Evolutionary conservation across 1,140 invertebrate species (phyloP), one percentile per base, ranked within the genome.

Genomic region (Caenorhabditis inopinata): DNA sequence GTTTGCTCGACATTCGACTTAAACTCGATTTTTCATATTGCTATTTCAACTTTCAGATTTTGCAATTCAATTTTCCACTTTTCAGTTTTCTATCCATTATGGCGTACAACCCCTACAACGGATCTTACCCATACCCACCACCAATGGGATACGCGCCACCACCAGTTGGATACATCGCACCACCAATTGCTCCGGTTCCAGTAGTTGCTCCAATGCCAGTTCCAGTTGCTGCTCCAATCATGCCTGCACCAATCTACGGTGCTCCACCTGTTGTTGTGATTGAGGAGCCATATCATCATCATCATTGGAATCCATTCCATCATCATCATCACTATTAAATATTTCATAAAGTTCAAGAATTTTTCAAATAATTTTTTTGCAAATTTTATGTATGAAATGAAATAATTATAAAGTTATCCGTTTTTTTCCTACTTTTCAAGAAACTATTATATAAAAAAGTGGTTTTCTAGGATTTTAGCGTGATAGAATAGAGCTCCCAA

Each of bases 61-160:
- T 16, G 12, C 29, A 32, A 25, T 21, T 58, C 51, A 32, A 1
- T 68, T 68, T 68, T 21, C 12, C 58, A 32, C 2, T 38, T 62
- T 68, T 42, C 32, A 68, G 58, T 42, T 7, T 21, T 68, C 18
- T 16, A 35, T 38, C 23, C 58, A 42, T 18, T n/a, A 68, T 68
- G 58, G 58, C 58, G 11, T 68, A 68, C 32, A 68, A 68, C n/a
- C 58, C 58, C 58, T 68, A 68, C 58, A 68, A 68, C 58, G n/a
- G n/a, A 6, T 68, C 58, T 4, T 68, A 68, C 58, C 58, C 58
- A 68, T 68, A 68, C 58, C 58, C 58, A 68, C 58, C 32, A 58
- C 51, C 51, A 58, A 16, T 58, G 2, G 51, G 51, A 32, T 58
- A 58, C 14, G 51, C n/a, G 3, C 51, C 51, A 58, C 49, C 49